A percentile compares a stretch with the other conserved stretches of the same genome.
These are phyloP conservation scores for Leucophenga varia DNA, from an alignment of 1,140 invertebrate species.

Conservation along the genomic window DNA sequence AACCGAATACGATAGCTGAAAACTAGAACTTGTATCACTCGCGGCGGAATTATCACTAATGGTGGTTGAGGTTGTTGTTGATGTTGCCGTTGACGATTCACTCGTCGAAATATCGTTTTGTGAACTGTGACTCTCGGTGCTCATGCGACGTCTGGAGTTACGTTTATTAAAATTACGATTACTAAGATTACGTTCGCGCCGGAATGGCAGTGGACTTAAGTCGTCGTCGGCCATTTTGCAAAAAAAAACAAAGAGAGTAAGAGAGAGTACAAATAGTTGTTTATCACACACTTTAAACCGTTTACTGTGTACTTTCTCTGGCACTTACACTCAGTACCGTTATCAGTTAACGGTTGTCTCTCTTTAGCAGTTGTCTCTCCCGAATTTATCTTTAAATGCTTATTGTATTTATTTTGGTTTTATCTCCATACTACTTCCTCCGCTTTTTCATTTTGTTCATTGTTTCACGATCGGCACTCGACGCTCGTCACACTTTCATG, in stretches of 20 bases:
- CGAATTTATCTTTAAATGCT: neutral
- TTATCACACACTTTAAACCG: no score
- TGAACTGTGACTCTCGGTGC: slow-evolving; percentile 19
- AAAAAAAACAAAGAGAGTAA: neutral
- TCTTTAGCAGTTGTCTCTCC: neutral
- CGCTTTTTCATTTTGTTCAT: neutral
- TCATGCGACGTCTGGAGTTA: slow-evolving; percentile 38
- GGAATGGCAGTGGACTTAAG: slow-evolving; percentile 46
- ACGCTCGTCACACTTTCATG: neutral
- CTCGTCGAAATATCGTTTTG: slow-evolving; percentile 27
- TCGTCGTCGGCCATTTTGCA: slow-evolving; percentile 37
- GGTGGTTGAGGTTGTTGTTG: slow-evolving; percentile 19
- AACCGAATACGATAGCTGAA: slow-evolving; percentile 39
- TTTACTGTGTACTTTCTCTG: slow-evolving; percentile 1
- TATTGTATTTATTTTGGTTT: no score
- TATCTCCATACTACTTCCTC: slow-evolving; percentile 15
- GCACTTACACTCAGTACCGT: neutral
- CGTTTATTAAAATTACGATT: slow-evolving; percentile 50
- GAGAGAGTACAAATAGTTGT: no score
- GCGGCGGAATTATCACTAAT: slow-evolving; percentile 13
- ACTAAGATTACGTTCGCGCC: slow-evolving; percentile 47
- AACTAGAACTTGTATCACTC: slow-evolving; percentile 28
- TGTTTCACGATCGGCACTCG: neutral
- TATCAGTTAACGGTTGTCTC: no score
- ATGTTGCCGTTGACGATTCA: slow-evolving; percentile 16